Base-by-base conservation (phyloP, 2,113 vertebrate genomes). In the Salvelinus alpinus region DNA sequence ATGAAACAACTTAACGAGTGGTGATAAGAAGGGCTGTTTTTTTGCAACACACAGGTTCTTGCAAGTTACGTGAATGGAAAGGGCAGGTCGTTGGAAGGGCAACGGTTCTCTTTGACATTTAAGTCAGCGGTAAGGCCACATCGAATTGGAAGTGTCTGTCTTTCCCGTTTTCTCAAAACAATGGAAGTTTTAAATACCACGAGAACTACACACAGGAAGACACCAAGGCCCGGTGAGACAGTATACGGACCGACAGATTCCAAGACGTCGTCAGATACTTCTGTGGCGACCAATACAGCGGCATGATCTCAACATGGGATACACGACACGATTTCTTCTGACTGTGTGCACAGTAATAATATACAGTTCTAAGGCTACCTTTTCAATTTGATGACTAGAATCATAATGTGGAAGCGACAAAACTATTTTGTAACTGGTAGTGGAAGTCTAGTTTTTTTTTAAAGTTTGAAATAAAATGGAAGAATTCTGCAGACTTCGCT, bases 51-150 rank as follows among this genome's bases (percentile, higher is more conserved):
- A 83, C 81, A 82, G 82, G 64, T 78, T 88, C 80, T 76, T 38
- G 7, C 8, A 38, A 9, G 7, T 38, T 9, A 38, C 38, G 8
- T 38, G 2, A 38, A 38, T 38, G 38, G 1, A 9, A 38, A 38
- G 38, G 38, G 1, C 38, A 44, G 68, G n/a, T 29, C 4, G 38
- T 77, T 84, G 80, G 80, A 86, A 82, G 80, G 71, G 59, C 81
- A 79, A 85, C 16, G 74, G 71, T 79, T 16, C 75, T 44, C 38
- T 44, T 44, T 44, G 38, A 82, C 74, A 83, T 81, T 81, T 85
- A 78, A 82, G 85, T 86, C 87, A 44, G 9, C 38, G 38, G 38
- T 94, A 94, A 94, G 94, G 94, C 94, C 94, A 94, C 92, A 88
- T 93, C 78, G 70, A 92, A 92, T 88, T 86, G 83, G 85, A 89